Evolutionary conservation across 2,888 invertebrate genomes (phyloP).

Genomic region (Ennomos quercinarius): DNA sequence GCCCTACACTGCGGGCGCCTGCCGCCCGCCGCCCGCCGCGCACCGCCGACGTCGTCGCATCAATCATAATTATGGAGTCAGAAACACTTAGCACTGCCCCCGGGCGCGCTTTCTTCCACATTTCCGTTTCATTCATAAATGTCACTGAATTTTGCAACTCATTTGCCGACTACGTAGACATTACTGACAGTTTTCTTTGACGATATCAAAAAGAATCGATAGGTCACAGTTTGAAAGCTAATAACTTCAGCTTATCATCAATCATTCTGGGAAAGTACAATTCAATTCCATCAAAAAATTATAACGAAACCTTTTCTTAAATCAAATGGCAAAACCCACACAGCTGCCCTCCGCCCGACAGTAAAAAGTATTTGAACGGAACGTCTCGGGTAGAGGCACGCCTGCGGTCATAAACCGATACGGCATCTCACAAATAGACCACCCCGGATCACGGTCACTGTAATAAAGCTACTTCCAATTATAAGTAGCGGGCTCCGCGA

Average conservation of each 20-base stretch:
- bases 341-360: constrained; percentile 1
- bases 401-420: constrained; percentile 8
- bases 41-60: constrained; percentile 24
- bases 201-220: constrained; percentile 14
- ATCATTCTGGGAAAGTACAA: constrained; percentile 9
- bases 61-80: constrained; percentile 39
- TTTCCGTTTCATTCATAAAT: constrained; percentile 39
- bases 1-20: not conserved
- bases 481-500: not conserved
- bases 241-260: constrained; percentile 10
- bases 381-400: not conserved
- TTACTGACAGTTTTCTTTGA: constrained; percentile 17
- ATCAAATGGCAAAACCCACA: not conserved
- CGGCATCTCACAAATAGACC: constrained; percentile 3
- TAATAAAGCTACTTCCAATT: constrained; percentile 11
- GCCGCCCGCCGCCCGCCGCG: constrained; percentile 6
- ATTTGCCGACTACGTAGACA: constrained; percentile 31
- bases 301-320: constrained; percentile 8
- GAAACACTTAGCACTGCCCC: constrained; percentile 32
- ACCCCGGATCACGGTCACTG: not conserved
- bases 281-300: constrained; percentile 2
- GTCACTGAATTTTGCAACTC: constrained; percentile 37
- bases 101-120: constrained; percentile 26
- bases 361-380: constrained; percentile 4
- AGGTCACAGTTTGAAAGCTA: constrained; percentile 11